Conservation (phyloP, 2,888 invertebrate genomes). For the Temnothorax rugatulus region DNA sequence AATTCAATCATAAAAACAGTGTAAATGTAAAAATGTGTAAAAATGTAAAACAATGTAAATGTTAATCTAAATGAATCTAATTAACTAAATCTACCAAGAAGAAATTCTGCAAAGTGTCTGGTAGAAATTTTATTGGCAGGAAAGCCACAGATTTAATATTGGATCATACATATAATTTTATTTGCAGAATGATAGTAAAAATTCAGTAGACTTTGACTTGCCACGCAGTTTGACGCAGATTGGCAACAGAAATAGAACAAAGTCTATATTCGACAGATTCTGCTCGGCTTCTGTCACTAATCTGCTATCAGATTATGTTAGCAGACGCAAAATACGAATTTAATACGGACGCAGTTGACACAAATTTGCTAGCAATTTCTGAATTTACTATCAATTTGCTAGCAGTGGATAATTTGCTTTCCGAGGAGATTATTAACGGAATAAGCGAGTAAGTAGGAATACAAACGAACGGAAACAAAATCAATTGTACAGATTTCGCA, state of each 20-base stretch:
- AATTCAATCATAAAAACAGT: background rate
- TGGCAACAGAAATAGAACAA: background rate
- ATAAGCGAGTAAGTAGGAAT: constrained; percentile 3
- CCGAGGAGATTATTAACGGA: background rate
- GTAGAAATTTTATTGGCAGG: background rate
- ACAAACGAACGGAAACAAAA: constrained; percentile 14
- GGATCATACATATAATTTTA: background rate
- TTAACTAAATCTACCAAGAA: background rate
- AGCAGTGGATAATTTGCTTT: background rate
- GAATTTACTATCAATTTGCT: background rate
- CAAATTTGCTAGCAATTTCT: background rate
- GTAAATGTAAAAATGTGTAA: background rate
- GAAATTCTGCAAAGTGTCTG: background rate
- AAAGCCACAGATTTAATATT: background rate
- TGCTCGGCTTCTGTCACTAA: background rate
- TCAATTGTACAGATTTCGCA: constrained; percentile 56
- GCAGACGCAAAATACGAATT: background rate
- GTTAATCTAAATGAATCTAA: background rate
- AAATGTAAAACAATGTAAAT: background rate
- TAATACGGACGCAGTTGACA: background rate
- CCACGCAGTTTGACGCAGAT: background rate
- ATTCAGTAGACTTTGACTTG: background rate
- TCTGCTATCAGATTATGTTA: background rate
- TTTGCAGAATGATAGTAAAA: background rate
- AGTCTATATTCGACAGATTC: background rate